phyloP scores from a whole-genome alignment of 2,888 invertebrate species.

The Thymelicus acteon region DNA sequence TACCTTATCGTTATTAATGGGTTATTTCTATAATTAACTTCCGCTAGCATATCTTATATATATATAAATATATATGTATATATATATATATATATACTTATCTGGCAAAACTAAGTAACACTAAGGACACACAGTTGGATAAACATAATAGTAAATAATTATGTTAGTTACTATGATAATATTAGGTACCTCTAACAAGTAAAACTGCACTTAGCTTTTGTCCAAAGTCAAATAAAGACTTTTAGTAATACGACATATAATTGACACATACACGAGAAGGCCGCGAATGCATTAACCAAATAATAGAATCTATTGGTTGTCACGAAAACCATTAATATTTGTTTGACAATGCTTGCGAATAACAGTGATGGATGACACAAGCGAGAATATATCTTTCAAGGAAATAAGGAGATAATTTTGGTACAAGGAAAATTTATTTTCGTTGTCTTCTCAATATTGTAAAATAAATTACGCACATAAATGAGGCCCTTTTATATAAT shows the following conservation, averaged over 20 bases:
- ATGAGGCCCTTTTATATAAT: background rate
- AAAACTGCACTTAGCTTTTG: constrained; percentile 4
- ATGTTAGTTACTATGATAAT: no score
- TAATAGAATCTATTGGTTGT: constrained; percentile 13
- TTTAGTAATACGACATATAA: background rate
- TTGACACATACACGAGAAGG: constrained; percentile 15
- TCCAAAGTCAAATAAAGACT: background rate
- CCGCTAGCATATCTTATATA: no score
- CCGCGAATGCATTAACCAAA: constrained; percentile 8
- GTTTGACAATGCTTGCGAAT: constrained; percentile 13
- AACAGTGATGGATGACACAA: constrained; percentile 16
- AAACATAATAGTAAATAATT: no score
- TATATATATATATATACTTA: no score
- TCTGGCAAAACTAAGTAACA: no score
- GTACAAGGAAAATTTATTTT: background rate
- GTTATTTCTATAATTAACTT: no score
- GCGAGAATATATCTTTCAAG: constrained; percentile 3
- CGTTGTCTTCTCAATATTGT: background rate
- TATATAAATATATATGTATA: no score
- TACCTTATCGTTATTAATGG: no score
- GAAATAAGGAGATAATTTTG: constrained; percentile 3
- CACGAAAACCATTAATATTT: constrained; percentile 13
- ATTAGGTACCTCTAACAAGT: background rate
- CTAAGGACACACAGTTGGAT: no score
- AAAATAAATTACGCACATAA: background rate